These are phyloP conservation scores for Drosophila colorata DNA, from an alignment of 2,888 invertebrate genomes.

Conservation along the genomic window DNA sequence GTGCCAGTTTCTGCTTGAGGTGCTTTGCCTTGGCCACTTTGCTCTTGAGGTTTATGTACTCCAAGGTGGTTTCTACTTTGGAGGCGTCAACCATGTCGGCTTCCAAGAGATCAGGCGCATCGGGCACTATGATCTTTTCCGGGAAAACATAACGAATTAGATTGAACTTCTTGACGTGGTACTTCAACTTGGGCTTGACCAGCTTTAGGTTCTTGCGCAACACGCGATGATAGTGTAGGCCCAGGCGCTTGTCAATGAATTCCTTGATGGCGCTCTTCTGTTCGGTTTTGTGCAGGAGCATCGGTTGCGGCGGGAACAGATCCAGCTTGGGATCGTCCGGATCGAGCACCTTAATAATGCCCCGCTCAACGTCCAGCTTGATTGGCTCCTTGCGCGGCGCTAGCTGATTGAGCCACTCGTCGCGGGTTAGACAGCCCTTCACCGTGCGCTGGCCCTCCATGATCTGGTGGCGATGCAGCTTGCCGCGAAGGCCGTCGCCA, in stretches of 20 bases:
- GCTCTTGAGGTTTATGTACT: constrained; percentile 71
- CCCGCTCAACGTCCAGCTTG: constrained; percentile 74
- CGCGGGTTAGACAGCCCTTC: constrained; percentile 81
- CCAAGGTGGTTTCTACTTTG: constrained; percentile 66
- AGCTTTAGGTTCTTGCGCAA: constrained; percentile 77
- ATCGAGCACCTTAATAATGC: constrained; percentile 65
- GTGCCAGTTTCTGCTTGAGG: constrained; percentile 61
- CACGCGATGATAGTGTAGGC: constrained; percentile 78
- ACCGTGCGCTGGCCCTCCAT: constrained; percentile 66
- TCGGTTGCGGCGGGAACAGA: constrained; percentile 70
- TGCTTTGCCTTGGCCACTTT: constrained; percentile 50
- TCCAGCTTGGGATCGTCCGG: constrained; percentile 80
- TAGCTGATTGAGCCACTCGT: constrained; percentile 83
- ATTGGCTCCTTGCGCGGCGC: constrained; percentile 74
- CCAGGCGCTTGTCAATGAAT: constrained; percentile 71
- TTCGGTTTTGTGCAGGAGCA: constrained; percentile 40
- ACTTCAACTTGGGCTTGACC: constrained; percentile 75
- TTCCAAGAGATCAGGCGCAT: constrained; percentile 35
- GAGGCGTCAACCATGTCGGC: constrained; percentile 45
- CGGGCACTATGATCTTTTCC: constrained; percentile 55
- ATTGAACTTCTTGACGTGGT: constrained; percentile 83
- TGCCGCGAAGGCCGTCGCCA: constrained; percentile 80
- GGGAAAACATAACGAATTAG: constrained; percentile 81
- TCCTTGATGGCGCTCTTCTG: constrained; percentile 64
- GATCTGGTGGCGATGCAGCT: constrained; percentile 71